Percentiles rank a stretch among this genome's conserved stretches.
phyloP scores from a whole-genome alignment of 1,140 invertebrate species.

The Brachionus calyciflorus region DNA sequence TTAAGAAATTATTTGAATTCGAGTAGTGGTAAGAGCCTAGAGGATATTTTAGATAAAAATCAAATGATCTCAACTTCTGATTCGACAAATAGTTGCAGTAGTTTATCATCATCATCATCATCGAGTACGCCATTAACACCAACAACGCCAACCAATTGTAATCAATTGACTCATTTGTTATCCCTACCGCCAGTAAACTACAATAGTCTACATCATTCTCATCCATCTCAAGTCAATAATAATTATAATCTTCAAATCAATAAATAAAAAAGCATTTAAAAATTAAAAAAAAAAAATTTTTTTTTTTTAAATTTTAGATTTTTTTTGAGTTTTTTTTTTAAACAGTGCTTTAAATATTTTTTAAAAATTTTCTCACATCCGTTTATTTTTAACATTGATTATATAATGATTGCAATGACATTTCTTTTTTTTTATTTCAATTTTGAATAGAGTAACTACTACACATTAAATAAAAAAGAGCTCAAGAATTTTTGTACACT shows the following conservation, averaged over 20 bases:
- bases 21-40: background rate
- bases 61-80: slow-evolving; percentile 19
- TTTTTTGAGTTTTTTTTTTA: slow-evolving; percentile 17
- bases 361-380: slow-evolving; percentile 23
- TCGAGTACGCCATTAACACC: slow-evolving; percentile 17
- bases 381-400: slow-evolving; percentile 31
- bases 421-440: no score
- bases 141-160: slow-evolving; percentile 27
- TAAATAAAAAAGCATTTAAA: slow-evolving; percentile 10
- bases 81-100: background rate
- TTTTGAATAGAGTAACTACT: no score
- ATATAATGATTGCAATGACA: slow-evolving; percentile 35
- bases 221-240: background rate
- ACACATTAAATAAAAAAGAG: no score
- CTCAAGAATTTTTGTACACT: no score
- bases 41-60: slow-evolving; percentile 9
- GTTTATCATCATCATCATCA: background rate
- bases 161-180: slow-evolving; percentile 27
- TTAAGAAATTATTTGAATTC: slow-evolving; percentile 1
- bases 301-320: background rate
- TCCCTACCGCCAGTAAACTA: slow-evolving; percentile 14
- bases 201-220: background rate
- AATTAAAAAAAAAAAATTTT: background rate
- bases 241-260: background rate
- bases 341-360: slow-evolving; percentile 44